phyloP scores from a whole-genome alignment of 2,888 invertebrate genomes.

The Bedellia somnulentella region DNA sequence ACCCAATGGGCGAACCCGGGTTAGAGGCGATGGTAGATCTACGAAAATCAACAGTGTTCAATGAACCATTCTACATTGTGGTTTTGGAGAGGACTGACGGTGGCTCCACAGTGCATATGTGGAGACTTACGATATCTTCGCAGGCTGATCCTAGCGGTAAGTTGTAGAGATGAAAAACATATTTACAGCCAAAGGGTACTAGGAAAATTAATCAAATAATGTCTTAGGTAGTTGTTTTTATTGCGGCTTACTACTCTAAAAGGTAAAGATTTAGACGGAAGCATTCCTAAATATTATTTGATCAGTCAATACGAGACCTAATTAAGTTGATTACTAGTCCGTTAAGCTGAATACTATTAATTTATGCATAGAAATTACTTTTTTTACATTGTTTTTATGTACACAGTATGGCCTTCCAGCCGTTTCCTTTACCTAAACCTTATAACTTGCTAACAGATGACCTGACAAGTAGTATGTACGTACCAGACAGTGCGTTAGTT shows the following conservation, averaged over 20 bases:
- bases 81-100: slow-evolving; percentile 84
- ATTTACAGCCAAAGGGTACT: background rate
- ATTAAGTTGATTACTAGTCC: no score
- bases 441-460: slow-evolving; percentile 53
- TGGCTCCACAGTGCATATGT: slow-evolving; percentile 92
- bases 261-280: no score
- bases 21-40: slow-evolving; percentile 89
- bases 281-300: no score
- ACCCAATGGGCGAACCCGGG: slow-evolving; percentile 64
- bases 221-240: no score
- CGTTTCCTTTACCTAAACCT: no score
- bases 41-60: slow-evolving; percentile 82
- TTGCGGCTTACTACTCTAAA: no score
- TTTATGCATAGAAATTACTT: no score
- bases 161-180: slow-evolving; percentile 1
- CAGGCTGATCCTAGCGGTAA: slow-evolving; percentile 52
- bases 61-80: slow-evolving; percentile 94
- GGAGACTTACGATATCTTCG: slow-evolving; percentile 90
- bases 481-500: slow-evolving; percentile 81
- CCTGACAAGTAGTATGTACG: slow-evolving; percentile 82
- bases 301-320: no score
- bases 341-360: no score
- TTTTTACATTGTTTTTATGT: no score
- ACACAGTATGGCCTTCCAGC: no score
- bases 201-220: no score